Base-by-base conservation (phyloP, 2,113 vertebrate genomes). In the Hassar affinis region DNA sequence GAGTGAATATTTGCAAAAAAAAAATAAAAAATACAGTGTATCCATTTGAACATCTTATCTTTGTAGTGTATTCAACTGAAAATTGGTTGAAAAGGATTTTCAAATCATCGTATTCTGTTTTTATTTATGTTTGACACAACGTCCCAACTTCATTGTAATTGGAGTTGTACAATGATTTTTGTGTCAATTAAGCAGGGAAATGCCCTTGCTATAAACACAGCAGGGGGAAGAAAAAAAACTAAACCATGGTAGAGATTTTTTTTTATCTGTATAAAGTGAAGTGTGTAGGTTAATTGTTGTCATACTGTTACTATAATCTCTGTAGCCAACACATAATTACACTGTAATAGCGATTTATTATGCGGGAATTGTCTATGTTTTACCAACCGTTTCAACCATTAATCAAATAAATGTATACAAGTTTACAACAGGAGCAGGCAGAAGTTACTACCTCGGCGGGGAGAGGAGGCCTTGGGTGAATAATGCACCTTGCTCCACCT, bases 391-490 rank as follows among this genome's bases (percentile, higher is more conserved):
- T 33, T 17, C 20, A 33, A 14, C 10, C 9, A 3, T 25, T 3
- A 77, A 15, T 20, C 30, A 56, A 76, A 35, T 22, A 56, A 35
- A 54, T 6, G 17, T 8, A 3, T 18, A 9, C 12, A 27, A 33
- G 27, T 20, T 6, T 17, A 2, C 14, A 75, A 5, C 72, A 52
- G 47, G 3, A 20, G n/a, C 14, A 49, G 1, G 47, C 20, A 22
- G 45, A 47, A 25, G 17, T 51, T 25, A 17, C 79, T 88, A 91
- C 90, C 90, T 91, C 49, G 79, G 75, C 6, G 57, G 83, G 15
- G 81, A 87, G 77, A 93, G 84, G 1, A 94, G 59, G 17, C 91
- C 80, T 90, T 88, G 89, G 45, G 92, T 83, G 81, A 92, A 83
- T 45, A 88, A 42, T 25, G 87, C 80, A 72, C 62, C 83, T 51